Evolutionary conservation across 2,797 vertebrate genomes (phyloP), one percentile per base, ranked within the genome.

Genomic region (Premnoplex brunnescens): DNA sequence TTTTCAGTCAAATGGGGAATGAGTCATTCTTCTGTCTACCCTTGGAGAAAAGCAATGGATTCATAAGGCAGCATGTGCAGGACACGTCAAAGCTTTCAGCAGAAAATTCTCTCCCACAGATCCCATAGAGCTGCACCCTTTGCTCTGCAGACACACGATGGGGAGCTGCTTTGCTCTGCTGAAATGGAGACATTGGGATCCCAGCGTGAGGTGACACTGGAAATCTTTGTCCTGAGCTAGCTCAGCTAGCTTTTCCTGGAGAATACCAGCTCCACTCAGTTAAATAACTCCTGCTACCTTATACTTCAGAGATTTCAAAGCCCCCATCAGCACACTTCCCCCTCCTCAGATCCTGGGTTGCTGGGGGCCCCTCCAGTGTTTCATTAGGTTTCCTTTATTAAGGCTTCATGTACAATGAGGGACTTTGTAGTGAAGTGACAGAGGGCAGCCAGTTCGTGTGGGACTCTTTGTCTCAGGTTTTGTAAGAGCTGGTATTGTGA

Each of bases 381-480:
- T 73, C 85, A 37, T 73, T 89, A 88, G 21, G 36, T 84, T 94
- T 89, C 37, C 48, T 88, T 74, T 89, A 39, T 89, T 73, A 78
- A 34, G 32, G 28, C 34, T 72, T 44, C 15, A 34, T 6, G 22
- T 34, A 73, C 69, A 91, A 69, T 44, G 30, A 1, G 7, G 58
- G 23, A 88, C 74, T 85, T 90, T 81, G 85, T 39, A 69, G 51
- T 23, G 82, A 75, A 83, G 85, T 78, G 64, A 66, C 10, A 8
- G 46, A 89, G 76, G 58, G 79, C 68, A 96, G 62, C 60, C 51
- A 52, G 87, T 36, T 83, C 9, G 0, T 34, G 89, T 73, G 76
- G 87, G 48, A 72, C 66, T 30, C 85, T 93, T 93, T 91, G 94
- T 89, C 76, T 84, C 60, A 32, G 73, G 51, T 80, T 93, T 76